phyloP scores from a whole-genome alignment of 1,140 invertebrate species.

The Dendroctonus valens region DNA sequence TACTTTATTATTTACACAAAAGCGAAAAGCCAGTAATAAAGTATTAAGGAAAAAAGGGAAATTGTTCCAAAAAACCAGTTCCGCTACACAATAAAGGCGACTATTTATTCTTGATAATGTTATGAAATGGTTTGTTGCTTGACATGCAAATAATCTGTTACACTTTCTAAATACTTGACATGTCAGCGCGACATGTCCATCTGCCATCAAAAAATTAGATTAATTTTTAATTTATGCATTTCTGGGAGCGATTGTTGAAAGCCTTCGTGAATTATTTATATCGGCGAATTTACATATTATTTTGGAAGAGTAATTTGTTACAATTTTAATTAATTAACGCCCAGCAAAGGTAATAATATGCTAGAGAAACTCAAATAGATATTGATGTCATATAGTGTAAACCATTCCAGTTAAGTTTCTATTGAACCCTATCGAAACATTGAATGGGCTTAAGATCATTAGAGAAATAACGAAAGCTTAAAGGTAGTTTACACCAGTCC shows the following conservation, averaged over 20 bases:
- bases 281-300: too few relatives aligned
- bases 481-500: too few relatives aligned
- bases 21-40: too few relatives aligned
- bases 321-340: not conserved
- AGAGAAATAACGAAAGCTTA: too few relatives aligned
- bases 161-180: slow-evolving; percentile 38
- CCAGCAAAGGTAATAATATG: not conserved
- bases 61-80: slow-evolving; percentile 15
- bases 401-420: too few relatives aligned
- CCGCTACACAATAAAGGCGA: slow-evolving; percentile 11
- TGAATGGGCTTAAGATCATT: too few relatives aligned
- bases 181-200: slow-evolving; percentile 31
- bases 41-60: not conserved
- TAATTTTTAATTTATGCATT: slow-evolving; percentile 16
- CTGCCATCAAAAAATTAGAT: slow-evolving; percentile 29
- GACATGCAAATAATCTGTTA: slow-evolving; percentile 36
- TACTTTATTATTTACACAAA: too few relatives aligned
- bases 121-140: slow-evolving; percentile 6
- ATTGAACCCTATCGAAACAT: too few relatives aligned
- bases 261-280: not conserved
- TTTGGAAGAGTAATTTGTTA: slow-evolving; percentile 6
- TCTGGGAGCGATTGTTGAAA: not conserved
- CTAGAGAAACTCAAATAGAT: too few relatives aligned
- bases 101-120: slow-evolving; percentile 15
- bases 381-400: too few relatives aligned